phyloP scores from a whole-genome alignment of 1,140 invertebrate species.

The Rhopalosiphum maidis region DNA sequence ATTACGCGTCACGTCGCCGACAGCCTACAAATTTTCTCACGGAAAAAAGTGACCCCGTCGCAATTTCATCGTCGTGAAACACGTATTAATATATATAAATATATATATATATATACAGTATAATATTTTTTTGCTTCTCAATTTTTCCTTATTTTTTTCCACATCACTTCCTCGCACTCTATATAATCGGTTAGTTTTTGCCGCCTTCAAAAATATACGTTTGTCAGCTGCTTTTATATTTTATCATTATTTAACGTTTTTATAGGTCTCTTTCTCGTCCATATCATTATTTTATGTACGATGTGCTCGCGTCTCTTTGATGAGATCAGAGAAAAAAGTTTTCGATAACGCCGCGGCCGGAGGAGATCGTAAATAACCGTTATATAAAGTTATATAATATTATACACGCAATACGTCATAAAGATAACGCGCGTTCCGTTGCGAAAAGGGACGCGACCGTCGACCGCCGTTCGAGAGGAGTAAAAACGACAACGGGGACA shows the following conservation, averaged over 20 bases:
- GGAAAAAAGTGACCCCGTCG: constrained; percentile 18
- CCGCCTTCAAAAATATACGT: neutral
- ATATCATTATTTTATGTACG: neutral
- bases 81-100: neutral
- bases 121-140: neutral
- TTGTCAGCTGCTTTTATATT: neutral
- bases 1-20: constrained; percentile 53
- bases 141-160: constrained; percentile 1
- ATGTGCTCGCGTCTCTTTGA: neutral
- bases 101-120: neutral
- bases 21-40: constrained; percentile 57
- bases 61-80: neutral
- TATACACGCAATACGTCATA: constrained; percentile 29
- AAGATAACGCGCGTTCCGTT: constrained; percentile 28
- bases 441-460: constrained; percentile 26
- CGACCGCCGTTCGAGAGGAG: neutral
- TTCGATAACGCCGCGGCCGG: constrained; percentile 1
- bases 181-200: neutral
- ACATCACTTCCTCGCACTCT: neutral
- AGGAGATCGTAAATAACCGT: constrained; percentile 18
- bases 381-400: neutral
- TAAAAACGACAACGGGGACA: constrained; percentile 9
- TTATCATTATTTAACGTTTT: neutral
- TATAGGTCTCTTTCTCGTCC: neutral
- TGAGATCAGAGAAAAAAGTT: constrained; percentile 33